phyloP scores from a whole-genome alignment of 2,113 vertebrate species.

The Anguilla japonica region DNA sequence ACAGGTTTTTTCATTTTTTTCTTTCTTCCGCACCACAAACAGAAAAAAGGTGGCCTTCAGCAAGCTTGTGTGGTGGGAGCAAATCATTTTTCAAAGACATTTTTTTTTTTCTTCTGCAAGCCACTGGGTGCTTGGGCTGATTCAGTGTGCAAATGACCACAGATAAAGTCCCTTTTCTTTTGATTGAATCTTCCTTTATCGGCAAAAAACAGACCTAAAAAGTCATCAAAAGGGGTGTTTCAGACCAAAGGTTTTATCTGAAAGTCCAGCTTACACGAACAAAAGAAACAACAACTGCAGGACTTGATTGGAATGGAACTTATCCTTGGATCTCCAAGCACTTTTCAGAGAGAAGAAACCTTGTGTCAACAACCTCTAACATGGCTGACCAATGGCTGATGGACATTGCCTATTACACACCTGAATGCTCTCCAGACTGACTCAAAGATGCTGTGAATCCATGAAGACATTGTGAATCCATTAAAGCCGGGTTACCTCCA shows the following conservation, averaged over 20 bases:
- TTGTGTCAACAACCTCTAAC: background rate
- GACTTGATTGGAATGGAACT: background rate
- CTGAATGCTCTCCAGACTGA: background rate
- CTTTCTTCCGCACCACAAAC: background rate
- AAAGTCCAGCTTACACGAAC: background rate
- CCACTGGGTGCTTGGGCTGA: background rate
- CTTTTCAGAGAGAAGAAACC: background rate
- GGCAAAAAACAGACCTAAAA: background rate
- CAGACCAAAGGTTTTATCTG: background rate
- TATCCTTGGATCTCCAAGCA: background rate
- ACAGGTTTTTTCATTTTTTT: background rate
- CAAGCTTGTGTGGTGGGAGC: background rate
- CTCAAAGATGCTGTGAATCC: no score
- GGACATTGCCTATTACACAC: background rate
- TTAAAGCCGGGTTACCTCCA: no score
- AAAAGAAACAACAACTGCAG: background rate
- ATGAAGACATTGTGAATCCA: no score
- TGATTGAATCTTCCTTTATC: background rate
- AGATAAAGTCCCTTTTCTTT: background rate
- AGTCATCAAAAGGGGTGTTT: background rate
- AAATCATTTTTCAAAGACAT: background rate
- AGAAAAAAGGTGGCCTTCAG: background rate
- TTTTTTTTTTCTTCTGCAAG: background rate
- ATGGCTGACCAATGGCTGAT: background rate
- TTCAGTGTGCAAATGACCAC: background rate